Evolutionary conservation across 2,113 vertebrate genomes (phyloP).

Genomic region (Macaca mulatta): DNA sequence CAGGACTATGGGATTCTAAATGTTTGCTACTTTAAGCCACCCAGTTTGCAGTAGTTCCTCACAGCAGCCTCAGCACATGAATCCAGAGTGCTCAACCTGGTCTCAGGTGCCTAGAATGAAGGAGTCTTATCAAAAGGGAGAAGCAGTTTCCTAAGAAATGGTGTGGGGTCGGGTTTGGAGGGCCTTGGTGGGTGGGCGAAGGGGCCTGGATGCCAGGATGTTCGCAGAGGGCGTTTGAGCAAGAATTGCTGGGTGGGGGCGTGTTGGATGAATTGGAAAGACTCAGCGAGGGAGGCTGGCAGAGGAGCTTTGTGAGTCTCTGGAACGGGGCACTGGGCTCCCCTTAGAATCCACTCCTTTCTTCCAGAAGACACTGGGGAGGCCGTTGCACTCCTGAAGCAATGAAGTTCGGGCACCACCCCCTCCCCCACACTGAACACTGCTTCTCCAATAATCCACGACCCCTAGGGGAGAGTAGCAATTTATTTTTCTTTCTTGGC

Average conservation of each 20-base stretch:
- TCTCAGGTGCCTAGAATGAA: accelerated
- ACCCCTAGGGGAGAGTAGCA: background rate
- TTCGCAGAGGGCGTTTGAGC: background rate
- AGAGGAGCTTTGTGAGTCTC: background rate
- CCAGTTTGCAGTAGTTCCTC: background rate
- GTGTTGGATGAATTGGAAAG: background rate
- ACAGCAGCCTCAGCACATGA: background rate
- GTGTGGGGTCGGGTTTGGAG: background rate
- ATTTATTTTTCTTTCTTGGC: conserved; percentile 47
- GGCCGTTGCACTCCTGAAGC: background rate
- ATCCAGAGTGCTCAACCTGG: background rate
- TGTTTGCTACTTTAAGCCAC: background rate
- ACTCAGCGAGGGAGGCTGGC: accelerated
- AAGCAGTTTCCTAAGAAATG: accelerated
- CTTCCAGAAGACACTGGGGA: background rate
- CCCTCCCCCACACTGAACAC: background rate
- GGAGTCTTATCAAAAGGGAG: background rate
- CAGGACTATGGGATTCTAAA: accelerated
- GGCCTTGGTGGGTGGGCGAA: accelerated
- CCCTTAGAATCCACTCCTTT: background rate
- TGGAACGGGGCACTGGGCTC: background rate
- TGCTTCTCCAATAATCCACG: background rate
- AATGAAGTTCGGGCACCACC: background rate
- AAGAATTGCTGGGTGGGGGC: accelerated
- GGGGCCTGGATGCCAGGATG: accelerated